Evolutionary conservation across 2,113 vertebrate genomes (phyloP).

Genomic region (Ginglymostoma cirratum): DNA sequence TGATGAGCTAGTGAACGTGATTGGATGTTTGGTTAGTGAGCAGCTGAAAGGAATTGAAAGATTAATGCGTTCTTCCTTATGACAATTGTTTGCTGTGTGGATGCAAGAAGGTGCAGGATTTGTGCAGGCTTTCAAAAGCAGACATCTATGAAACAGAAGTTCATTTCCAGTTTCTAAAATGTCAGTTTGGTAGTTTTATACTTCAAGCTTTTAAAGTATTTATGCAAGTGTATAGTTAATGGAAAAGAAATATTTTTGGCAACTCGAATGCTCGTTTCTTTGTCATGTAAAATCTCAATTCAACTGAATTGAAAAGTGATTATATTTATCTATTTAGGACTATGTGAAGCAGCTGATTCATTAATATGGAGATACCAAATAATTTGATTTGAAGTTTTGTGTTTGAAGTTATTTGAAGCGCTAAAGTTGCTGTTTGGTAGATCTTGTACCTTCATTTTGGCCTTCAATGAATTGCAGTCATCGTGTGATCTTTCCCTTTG

Average conservation of each 20-base stretch:
- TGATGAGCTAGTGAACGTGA: neutral
- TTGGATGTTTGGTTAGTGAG: neutral
- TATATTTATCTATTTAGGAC: neutral
- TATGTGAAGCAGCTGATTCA: neutral
- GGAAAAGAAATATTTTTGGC: neutral
- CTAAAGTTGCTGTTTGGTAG: neutral
- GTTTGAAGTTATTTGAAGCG: neutral
- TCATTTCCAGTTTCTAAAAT: neutral
- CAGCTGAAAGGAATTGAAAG: neutral
- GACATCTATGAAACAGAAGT: neutral
- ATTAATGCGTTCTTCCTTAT: neutral
- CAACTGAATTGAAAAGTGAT: neutral
- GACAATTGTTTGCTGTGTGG: neutral
- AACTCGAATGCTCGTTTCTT: neutral
- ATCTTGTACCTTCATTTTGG: neutral
- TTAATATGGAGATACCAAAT: neutral
- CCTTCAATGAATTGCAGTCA: neutral
- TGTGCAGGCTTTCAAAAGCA: neutral
- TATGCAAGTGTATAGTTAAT: neutral
- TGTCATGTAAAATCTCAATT: neutral
- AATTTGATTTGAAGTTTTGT: neutral
- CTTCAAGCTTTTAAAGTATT: neutral
- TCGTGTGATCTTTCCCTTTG: neutral
- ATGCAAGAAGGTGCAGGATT: neutral
- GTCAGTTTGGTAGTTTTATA: neutral